Base-by-base conservation (phyloP, 2,797 vertebrate species). In the Galago senegalensis region DNA sequence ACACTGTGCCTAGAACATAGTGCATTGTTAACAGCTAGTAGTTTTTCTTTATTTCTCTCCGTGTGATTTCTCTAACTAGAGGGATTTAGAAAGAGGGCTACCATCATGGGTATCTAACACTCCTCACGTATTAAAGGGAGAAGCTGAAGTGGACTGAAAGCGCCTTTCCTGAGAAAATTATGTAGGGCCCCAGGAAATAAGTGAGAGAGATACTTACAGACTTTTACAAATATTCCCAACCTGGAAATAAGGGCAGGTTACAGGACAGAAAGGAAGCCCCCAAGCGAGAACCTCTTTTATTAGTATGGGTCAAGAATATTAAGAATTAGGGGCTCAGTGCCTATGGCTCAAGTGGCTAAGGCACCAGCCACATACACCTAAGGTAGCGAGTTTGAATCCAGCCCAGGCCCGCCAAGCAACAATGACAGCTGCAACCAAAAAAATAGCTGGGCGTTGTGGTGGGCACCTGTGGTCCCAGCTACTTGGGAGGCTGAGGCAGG, bases 171-270 rank as follows among this genome's bases (percentile, higher is more conserved):
- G 56, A 82, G 46, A 76, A 85, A 93, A 76, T 7, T 61, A 17
- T 7, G 76, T 1, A 0, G 23, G 16, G 11, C 1, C 25, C 80
- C 61, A 29, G 49, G 60, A 94, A 56, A n/a, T 49, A 75, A 89
- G 37, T 43, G 77, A 79, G 49, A 75, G 83, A 89, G 49, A 77
- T 53, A 63, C 16, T 76, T 46, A 77, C 12, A 75, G 31, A 63
- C 23, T 67, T 90, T 61, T 34, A 87, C 29, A 46, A 37, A 90
- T 37, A 72, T 82, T 82, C 23, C 31, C 20, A 86, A 65, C 43
- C 89, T 86, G 70, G 61, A 93, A 93, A 61, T 61, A 73, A 89
- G 18, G 31, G 16, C 12, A 89, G 43, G 43, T 80, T 34, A 76
- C n/a, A 77, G 20, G 79, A 60, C 18, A 85, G 46, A 63, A 92